These are phyloP conservation scores for Drosophila acutilabella DNA, from an alignment of 2,888 invertebrate species.

Conservation along the genomic window DNA sequence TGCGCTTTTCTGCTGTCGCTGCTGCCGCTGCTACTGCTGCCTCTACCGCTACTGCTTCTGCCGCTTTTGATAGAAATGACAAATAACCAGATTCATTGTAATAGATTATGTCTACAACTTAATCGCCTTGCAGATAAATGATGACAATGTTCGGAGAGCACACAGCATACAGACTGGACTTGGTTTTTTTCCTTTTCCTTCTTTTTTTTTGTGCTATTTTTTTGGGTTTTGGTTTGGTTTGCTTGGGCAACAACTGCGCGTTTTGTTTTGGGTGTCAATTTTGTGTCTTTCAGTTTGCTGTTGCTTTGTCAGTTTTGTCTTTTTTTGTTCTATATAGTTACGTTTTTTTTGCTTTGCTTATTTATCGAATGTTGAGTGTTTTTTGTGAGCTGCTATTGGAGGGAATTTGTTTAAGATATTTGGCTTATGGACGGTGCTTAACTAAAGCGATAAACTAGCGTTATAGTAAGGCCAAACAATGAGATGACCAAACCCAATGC, in stretches of 20 bases:
- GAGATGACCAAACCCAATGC: constrained; percentile 83
- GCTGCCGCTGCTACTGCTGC: constrained; percentile 19
- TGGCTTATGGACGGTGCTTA: constrained; percentile 67
- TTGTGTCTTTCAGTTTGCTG: constrained; percentile 62
- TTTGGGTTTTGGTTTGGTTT: constrained; percentile 9
- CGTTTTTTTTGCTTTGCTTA: constrained; percentile 12
- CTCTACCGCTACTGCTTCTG: constrained; percentile 12
- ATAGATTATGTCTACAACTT: constrained; percentile 85
- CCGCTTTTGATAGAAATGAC: constrained; percentile 80
- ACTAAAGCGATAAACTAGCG: constrained; percentile 82
- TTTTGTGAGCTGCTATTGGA: constrained; percentile 56
- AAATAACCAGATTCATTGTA: constrained; percentile 85
- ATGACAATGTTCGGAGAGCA: constrained; percentile 79
- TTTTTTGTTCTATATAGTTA: constrained; percentile 9
- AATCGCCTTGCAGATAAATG: constrained; percentile 84
- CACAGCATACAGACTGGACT: constrained; percentile 32
- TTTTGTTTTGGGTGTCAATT: constrained; percentile 80
- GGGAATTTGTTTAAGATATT: constrained; percentile 67
- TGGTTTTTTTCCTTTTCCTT: constrained; percentile 23
- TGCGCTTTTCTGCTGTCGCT: constrained; percentile 73
- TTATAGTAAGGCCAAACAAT: constrained; percentile 76
- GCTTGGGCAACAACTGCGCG: constrained; percentile 50
- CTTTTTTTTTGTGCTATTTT: constrained; percentile 5
- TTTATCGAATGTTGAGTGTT: constrained; percentile 38
- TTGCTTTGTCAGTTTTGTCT: constrained; percentile 57